phyloP scores from a whole-genome alignment of 2,888 invertebrate species.

The Prosapia bicincta region DNA sequence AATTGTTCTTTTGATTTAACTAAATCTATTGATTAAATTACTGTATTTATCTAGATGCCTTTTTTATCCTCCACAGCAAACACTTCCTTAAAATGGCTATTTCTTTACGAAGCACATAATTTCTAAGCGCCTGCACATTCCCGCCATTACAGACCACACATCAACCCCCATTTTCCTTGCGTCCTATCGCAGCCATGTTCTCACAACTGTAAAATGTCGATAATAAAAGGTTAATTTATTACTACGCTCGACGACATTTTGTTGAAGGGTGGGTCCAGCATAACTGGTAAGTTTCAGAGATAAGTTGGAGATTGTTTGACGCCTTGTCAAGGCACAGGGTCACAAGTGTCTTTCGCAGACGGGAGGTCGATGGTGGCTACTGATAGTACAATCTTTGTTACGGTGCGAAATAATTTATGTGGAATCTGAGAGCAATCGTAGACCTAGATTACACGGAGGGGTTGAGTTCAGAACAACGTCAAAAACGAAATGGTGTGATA shows the following conservation, averaged over 20 bases:
- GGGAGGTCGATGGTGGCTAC: neutral
- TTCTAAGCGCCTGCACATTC: neutral
- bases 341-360: neutral
- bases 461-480: neutral
- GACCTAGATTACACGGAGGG: neutral
- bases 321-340: neutral
- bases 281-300: neutral
- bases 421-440: neutral
- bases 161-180: neutral
- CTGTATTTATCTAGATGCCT: too few species aligned
- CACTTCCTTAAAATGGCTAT: too few species aligned
- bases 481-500: too few species aligned
- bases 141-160: neutral
- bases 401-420: neutral
- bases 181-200: neutral
- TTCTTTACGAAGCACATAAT: too few species aligned
- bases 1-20: too few species aligned
- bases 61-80: too few species aligned
- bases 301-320: neutral
- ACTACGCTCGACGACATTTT: neutral
- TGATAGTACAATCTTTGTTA: neutral
- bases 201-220: neutral
- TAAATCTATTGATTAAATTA: too few species aligned
- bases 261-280: neutral
- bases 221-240: neutral